phyloP scores from a whole-genome alignment of 2,113 vertebrate genomes.

The Rhinichthys klamathensis region DNA sequence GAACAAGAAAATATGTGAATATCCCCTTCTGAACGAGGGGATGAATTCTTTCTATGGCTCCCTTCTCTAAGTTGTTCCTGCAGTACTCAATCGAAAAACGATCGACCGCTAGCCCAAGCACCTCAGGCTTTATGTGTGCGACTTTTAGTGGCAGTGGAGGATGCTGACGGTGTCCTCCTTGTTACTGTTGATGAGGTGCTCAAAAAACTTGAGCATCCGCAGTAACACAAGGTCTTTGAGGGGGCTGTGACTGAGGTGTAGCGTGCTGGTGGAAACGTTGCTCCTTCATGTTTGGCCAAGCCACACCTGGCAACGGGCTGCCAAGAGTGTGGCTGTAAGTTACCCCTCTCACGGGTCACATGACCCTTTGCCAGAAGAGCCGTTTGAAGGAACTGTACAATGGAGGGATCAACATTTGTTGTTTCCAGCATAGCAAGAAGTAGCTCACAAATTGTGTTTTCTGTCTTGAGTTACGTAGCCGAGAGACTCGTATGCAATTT shows the following conservation, averaged over 20 bases:
- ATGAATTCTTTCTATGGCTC: neutral
- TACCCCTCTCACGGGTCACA: neutral
- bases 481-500: too few species aligned
- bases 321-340: neutral
- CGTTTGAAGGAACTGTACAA: neutral
- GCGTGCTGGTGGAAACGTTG: too few species aligned
- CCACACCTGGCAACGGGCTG: neutral
- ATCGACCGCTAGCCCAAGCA: rapidly evolving
- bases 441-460: too few species aligned
- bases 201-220: too few species aligned
- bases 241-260: too few species aligned
- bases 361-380: neutral
- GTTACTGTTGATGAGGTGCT: too few species aligned
- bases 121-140: neutral
- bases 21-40: neutral
- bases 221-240: too few species aligned
- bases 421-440: too few species aligned
- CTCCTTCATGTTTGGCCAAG: neutral
- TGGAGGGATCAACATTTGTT: too few species aligned
- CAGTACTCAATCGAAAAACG: neutral
- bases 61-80: neutral
- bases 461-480: too few species aligned
- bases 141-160: neutral
- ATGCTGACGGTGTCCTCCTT: too few species aligned
- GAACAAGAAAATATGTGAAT: neutral